phyloP scores from a whole-genome alignment of 2,888 invertebrate species.

The Diloba caeruleocephala region DNA sequence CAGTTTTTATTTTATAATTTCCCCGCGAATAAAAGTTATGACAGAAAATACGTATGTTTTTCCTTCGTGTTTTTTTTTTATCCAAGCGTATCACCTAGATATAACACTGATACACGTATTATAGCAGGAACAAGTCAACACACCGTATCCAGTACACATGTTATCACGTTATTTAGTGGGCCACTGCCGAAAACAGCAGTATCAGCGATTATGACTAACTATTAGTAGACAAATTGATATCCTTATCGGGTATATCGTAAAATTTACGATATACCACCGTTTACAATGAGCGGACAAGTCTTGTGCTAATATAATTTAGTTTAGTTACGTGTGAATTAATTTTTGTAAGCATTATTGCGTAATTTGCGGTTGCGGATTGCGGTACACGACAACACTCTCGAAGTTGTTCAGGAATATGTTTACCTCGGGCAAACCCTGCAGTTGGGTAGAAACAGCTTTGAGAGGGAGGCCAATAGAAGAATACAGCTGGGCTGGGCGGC shows the following conservation, averaged over 20 bases:
- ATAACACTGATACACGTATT: slow-evolving; percentile 34
- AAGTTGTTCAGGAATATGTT: no score
- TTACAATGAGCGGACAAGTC: slow-evolving; percentile 77
- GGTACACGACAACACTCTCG: no score
- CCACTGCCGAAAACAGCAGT: slow-evolving; percentile 69
- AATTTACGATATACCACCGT: slow-evolving; percentile 76
- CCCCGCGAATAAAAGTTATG: no score
- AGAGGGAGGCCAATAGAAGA: no score
- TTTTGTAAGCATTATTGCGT: slow-evolving; percentile 47
- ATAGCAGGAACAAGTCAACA: slow-evolving; percentile 50
- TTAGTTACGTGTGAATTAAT: slow-evolving; percentile 57
- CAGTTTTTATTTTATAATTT: background rate
- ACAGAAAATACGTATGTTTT: no score
- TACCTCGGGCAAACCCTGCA: no score
- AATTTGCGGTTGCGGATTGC: slow-evolving; percentile 8
- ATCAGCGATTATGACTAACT: slow-evolving; percentile 72
- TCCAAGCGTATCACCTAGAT: slow-evolving; percentile 39
- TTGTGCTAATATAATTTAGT: slow-evolving; percentile 80
- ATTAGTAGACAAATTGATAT: slow-evolving; percentile 81
- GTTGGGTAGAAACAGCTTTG: no score
- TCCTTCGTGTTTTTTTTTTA: slow-evolving; percentile 17
- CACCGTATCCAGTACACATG: slow-evolving; percentile 59
- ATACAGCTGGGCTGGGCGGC: no score
- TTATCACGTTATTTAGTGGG: slow-evolving; percentile 76
- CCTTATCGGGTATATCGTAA: slow-evolving; percentile 79